Evolutionary conservation across 37 sponge, comb jelly and placozoan genomes (phyloP), one percentile per base, ranked within the genome.

Genomic region (Petrosia ficiformis): DNA sequence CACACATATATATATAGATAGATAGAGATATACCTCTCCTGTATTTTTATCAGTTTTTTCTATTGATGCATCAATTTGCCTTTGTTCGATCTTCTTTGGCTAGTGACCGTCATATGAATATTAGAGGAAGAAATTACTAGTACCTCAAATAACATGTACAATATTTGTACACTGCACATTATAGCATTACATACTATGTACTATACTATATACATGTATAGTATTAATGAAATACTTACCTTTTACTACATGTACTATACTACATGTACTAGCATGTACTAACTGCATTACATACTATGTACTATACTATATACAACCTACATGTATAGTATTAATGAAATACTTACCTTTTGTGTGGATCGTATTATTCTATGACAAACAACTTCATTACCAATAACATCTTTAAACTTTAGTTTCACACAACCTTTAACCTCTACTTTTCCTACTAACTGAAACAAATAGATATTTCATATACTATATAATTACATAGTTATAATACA

Each of bases 391-490:
- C 89, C 86, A 2, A 44, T 74, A 5, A 87, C 57, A 63, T 95
- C 89, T 35, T 56, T 73, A 65, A 98, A 95, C 71, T 87, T 75
- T 65, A 98, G 71, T 73, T 87, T 92, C n/a, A 98, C 92, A 36
- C 79, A 60, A 40, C 77, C 96, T 68, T 88, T 84, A 10, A 97
- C 92, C 39, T 90, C 92, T 32, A 80, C 48, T 60, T 88, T 86
- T 42, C 84, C 81, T 8, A 86, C 84, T 4, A 96, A 44, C 93
- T 91, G 57, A 29, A 61, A 61, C 14, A 61, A 61, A 26, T 26
- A 56, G 14, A 8, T 26, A 19, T 54, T 4, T 21, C 37, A 52
- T 10, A 28, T 56, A 44, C 29, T 26, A 35, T 35, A 80, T 36
- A 2, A 39, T 28, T 31, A 19, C 19, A 28, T 56, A 44, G 8